Evolutionary conservation across 1,140 invertebrate genomes (phyloP), one percentile per base, ranked within the genome.

Genomic region (Choristoneura fumiferana): DNA sequence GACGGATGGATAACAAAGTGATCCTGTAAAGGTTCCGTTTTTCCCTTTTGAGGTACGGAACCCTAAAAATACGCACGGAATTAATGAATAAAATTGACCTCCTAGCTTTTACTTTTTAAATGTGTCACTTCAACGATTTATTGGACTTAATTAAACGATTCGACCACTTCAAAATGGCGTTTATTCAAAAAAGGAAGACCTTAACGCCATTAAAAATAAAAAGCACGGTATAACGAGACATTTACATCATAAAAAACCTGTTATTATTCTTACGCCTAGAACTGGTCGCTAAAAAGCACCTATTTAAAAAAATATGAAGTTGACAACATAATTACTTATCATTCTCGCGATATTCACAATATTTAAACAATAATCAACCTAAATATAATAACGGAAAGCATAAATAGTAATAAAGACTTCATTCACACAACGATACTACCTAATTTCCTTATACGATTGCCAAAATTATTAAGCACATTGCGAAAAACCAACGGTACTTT

Each of bases 251-350:
- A 49, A 49, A 49, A 18, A 49, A 49, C 43, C 12, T 22, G 43
- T 49, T 49, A 12, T 49, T 49, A 49, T 49, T 49, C 22, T 49
- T 49, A 33, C 40, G 39, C 15, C 39, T 15, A 49, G 22, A 13
- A 17, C 43, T 6, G 43, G 18, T 17, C 14, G 45, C 57, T 12
- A 18, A 43, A 45, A 29, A 12, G 12, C 49, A 37, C n/a, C 15
- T 4, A 53, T 39, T 57, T 40, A 38, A 35, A 52, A 59, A 59
- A 59, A 59, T 35, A 37, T 13, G 35, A 29, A 39, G 6, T 59
- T 59, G 57, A 59, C 57, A 59, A 53, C 43, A 59, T 59, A 59
- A 59, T 59, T 54, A 59, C 57, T 38, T 14, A 37, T 59, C 37
- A 59, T 54, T 54, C 52, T 53, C n/a, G n/a, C n/a, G n/a, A 49